These are phyloP conservation scores for Drosophila stalkeri DNA, from an alignment of 2,888 invertebrate genomes.

Conservation along the genomic window DNA sequence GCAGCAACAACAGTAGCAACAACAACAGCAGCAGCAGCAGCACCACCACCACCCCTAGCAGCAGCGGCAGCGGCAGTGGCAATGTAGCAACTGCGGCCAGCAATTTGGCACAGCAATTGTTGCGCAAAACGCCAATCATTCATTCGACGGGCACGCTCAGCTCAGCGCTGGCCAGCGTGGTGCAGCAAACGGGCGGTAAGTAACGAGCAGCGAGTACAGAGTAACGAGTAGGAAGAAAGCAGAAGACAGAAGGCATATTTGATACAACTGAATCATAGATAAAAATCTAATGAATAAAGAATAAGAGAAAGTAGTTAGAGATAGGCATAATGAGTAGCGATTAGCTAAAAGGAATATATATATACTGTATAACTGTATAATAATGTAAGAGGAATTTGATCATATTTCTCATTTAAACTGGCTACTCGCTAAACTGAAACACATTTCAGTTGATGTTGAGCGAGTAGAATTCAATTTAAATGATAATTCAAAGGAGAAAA, in stretches of 20 bases:
- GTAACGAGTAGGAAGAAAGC: too few species aligned
- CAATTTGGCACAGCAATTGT: constrained; percentile 75
- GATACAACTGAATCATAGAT: too few species aligned
- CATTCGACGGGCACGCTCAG: constrained; percentile 80
- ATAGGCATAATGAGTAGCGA: background rate
- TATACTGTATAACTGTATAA: background rate
- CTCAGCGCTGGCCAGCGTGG: constrained; percentile 77
- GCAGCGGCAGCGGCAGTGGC: constrained; percentile 19
- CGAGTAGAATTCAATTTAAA: background rate
- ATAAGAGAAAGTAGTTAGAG: background rate
- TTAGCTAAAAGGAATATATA: too few species aligned
- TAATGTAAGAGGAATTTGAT: too few species aligned
- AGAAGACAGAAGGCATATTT: too few species aligned
- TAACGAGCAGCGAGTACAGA: background rate
- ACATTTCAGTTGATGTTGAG: too few species aligned
- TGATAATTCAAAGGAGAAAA: background rate
- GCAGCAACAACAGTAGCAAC: constrained; percentile 24
- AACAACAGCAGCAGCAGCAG: constrained; percentile 32
- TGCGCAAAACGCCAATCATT: constrained; percentile 82
- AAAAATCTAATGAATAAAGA: background rate
- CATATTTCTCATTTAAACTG: too few species aligned
- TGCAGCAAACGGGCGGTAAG: constrained; percentile 81
- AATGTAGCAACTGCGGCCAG: constrained; percentile 40
- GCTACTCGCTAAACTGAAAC: too few species aligned
- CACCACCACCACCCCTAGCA: constrained; percentile 24